A percentile compares a stretch with the other conserved stretches of the same genome.
Evolutionary conservation across 2,113 vertebrate genomes (phyloP).

Genomic region (Dromaius novaehollandiae): DNA sequence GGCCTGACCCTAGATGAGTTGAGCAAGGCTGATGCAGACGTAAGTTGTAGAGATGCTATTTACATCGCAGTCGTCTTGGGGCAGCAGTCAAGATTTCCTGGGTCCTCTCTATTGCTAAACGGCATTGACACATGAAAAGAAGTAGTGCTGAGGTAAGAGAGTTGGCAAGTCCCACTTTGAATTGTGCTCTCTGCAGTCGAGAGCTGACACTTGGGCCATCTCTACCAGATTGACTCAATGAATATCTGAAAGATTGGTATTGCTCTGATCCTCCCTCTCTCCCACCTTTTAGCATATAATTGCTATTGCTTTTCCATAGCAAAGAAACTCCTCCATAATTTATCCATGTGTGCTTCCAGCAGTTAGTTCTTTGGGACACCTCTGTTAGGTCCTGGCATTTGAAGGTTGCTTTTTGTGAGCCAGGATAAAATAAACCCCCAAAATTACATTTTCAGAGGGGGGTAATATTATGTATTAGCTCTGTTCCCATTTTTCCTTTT

Average conservation of each 20-base stretch:
- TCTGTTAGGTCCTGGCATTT: accelerated
- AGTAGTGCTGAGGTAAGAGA: not conserved
- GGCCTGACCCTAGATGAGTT: not conserved
- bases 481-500: not conserved
- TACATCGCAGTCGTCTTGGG: not conserved
- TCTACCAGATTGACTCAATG: not conserved
- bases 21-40: accelerated
- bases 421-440: not conserved
- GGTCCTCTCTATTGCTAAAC: accelerated
- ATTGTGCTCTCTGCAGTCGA: accelerated
- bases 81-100: not conserved
- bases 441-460: accelerated
- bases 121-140: not conserved
- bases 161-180: not conserved
- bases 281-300: accelerated
- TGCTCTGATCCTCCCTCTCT: not conserved
- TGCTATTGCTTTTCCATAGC: not conserved
- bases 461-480: accelerated
- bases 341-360: not conserved
- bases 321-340: not conserved
- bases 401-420: not conserved
- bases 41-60: accelerated
- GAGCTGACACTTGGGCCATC: not conserved
- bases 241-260: accelerated
- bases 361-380: accelerated